Conservation (phyloP, 2,888 invertebrate genomes). For the Macrophya annulata region DNA sequence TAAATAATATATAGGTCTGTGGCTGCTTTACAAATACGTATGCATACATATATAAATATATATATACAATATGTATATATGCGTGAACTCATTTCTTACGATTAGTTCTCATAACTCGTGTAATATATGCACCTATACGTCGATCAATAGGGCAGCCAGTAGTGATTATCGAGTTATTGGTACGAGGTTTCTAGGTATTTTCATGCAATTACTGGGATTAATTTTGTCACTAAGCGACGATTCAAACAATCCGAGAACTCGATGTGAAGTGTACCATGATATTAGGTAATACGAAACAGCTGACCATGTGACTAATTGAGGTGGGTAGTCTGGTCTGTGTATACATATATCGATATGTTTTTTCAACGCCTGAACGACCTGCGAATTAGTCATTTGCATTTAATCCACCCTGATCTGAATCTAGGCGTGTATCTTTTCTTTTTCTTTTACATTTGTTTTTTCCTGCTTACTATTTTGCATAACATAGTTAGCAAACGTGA, state of each 20-base stretch:
- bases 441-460: neutral
- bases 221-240: constrained; percentile 42
- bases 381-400: constrained; percentile 39
- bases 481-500: constrained; percentile 9
- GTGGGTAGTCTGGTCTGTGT: constrained; percentile 1
- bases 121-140: neutral
- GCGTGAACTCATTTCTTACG: constrained; percentile 30
- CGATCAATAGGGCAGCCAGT: neutral
- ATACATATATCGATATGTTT: neutral
- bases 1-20: neutral
- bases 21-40: neutral
- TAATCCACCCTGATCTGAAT: constrained; percentile 18
- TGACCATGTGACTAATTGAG: constrained; percentile 32
- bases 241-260: constrained; percentile 37
- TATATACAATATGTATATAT: neutral
- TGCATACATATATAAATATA: neutral
- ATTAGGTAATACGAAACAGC: constrained; percentile 48
- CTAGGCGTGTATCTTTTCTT: neutral
- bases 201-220: constrained; percentile 47
- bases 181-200: constrained; percentile 26
- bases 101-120: neutral
- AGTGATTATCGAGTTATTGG: constrained; percentile 39
- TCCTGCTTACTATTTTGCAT: constrained; percentile 7
- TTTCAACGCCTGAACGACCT: constrained; percentile 29
- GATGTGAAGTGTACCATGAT: constrained; percentile 44